phyloP scores from a whole-genome alignment of 2,888 invertebrate species.

The Melanophora roralis region DNA sequence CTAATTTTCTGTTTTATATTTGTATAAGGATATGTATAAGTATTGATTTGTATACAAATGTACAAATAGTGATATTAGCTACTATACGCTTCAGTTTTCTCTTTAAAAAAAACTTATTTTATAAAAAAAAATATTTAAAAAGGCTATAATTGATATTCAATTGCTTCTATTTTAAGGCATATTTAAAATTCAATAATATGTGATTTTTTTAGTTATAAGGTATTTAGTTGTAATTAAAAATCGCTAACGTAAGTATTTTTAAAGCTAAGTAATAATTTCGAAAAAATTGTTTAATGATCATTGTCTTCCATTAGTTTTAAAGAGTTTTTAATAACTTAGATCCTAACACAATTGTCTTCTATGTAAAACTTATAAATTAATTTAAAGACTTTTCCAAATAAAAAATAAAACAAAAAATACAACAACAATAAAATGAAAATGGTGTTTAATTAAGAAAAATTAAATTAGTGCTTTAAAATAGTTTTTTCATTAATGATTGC shows the following conservation, averaged over 20 bases:
- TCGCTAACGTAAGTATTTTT: background rate
- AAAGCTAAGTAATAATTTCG: background rate
- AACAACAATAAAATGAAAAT: no score
- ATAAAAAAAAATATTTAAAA: background rate
- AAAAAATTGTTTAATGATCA: conserved; percentile 64
- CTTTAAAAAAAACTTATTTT: conserved; percentile 58
- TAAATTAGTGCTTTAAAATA: no score
- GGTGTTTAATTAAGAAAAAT: no score
- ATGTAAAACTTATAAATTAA: no score
- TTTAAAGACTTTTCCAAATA: background rate
- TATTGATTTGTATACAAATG: conserved; percentile 69
- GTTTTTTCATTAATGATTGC: no score
- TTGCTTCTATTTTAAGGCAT: no score
- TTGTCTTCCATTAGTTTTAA: conserved; percentile 70
- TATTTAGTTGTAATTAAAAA: conserved; percentile 60
- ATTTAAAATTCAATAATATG: conserved; percentile 7
- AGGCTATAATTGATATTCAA: conserved; percentile 68
- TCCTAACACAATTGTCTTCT: conserved; percentile 65
- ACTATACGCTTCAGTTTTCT: conserved; percentile 63
- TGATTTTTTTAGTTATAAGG: conserved; percentile 27
- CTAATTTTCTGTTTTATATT: no score
- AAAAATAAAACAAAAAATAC: conserved; percentile 20
- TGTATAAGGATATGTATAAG: conserved; percentile 63
- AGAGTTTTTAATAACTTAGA: conserved; percentile 63
- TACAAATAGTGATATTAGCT: conserved; percentile 71